These are phyloP conservation scores for Muscicapa comitata DNA, from an alignment of 2,797 vertebrate species.

Conservation along the genomic window DNA sequence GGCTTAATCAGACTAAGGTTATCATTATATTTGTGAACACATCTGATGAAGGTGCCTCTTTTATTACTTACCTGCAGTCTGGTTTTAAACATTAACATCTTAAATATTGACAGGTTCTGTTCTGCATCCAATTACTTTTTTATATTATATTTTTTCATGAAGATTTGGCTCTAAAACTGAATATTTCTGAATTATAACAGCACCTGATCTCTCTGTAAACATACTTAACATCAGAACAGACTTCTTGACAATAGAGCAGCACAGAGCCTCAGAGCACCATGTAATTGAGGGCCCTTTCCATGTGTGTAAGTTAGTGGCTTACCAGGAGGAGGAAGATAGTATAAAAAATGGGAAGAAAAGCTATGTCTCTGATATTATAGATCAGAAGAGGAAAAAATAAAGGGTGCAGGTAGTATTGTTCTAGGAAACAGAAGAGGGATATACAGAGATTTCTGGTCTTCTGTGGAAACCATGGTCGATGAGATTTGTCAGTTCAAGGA, in stretches of 20 bases:
- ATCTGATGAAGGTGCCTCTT: constrained; percentile 28
- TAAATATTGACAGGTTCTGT: constrained; percentile 1
- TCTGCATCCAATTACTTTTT: background rate
- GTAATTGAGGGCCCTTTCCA: background rate
- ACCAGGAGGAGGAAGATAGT: background rate
- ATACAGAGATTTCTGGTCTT: background rate
- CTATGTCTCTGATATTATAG: background rate
- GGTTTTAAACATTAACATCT: constrained; percentile 25
- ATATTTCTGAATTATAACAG: background rate
- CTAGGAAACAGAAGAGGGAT: background rate
- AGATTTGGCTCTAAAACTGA: background rate
- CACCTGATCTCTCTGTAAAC: background rate
- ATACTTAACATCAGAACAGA: background rate
- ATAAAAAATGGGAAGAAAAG: background rate
- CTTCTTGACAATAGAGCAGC: background rate
- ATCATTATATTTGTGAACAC: constrained; percentile 35
- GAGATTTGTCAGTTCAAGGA: background rate
- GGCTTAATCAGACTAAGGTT: constrained; percentile 15
- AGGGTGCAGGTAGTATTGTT: background rate
- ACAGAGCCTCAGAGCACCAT: background rate
- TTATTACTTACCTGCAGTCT: constrained; percentile 38
- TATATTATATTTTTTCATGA: background rate
- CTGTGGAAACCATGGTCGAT: background rate
- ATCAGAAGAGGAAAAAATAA: background rate
- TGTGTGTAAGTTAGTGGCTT: background rate